Conservation (phyloP, 2,888 invertebrate genomes). For the Drosophila nr. perissopoda region DNA sequence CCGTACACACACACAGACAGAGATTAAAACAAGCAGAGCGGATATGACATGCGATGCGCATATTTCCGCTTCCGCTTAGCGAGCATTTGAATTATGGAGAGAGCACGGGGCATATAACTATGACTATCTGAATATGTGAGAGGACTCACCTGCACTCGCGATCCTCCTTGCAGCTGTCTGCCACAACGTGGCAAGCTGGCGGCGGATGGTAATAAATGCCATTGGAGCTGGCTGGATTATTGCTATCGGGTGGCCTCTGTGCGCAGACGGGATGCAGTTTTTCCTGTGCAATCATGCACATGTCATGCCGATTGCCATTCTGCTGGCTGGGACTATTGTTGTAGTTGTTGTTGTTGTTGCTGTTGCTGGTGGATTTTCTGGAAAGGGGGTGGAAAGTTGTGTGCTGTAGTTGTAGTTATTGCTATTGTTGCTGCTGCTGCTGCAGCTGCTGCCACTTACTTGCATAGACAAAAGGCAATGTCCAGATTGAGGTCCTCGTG, state of each 20-base stretch:
- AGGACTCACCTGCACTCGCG: slow-evolving; percentile 91
- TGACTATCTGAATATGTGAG: slow-evolving; percentile 20
- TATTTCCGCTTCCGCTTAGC: slow-evolving; percentile 66
- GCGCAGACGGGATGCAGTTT: slow-evolving; percentile 95
- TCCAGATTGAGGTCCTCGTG: slow-evolving; percentile 93
- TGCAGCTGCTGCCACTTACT: slow-evolving; percentile 87
- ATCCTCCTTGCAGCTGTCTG: slow-evolving; percentile 92
- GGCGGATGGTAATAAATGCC: slow-evolving; percentile 87
- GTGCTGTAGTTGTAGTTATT: slow-evolving; percentile 21
- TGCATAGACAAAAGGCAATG: slow-evolving; percentile 97
- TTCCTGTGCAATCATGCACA: slow-evolving; percentile 95
- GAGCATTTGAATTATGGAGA: slow-evolving; percentile 65
- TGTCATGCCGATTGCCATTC: slow-evolving; percentile 89
- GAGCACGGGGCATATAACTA: slow-evolving; percentile 6
- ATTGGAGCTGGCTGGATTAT: slow-evolving; percentile 85
- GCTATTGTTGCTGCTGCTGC: slow-evolving; percentile 12
- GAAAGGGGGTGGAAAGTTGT: slow-evolving; percentile 22
- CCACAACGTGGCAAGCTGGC: slow-evolving; percentile 94
- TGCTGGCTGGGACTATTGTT: slow-evolving; percentile 58
- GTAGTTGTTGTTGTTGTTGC: slow-evolving; percentile 20
- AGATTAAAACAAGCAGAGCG: slow-evolving; percentile 41
- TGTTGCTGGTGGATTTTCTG: slow-evolving; percentile 90
- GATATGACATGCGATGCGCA: slow-evolving; percentile 62
- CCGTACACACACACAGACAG: not conserved
- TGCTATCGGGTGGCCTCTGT: slow-evolving; percentile 89